phyloP scores from a whole-genome alignment of 2,797 vertebrate genomes.

The Sebastes paucispinis region DNA sequence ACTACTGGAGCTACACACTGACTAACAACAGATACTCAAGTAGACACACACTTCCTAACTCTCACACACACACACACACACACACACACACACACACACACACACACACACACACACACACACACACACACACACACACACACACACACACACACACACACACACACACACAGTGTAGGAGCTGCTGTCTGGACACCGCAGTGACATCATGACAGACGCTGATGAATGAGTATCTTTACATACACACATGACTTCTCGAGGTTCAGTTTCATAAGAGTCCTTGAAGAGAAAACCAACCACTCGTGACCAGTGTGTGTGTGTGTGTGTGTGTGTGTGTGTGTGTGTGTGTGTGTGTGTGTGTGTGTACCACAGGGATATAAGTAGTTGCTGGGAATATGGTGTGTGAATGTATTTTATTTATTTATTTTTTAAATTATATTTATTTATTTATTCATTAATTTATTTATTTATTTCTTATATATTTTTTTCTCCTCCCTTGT shows the following conservation, averaged over 20 bases:
- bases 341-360: too few relatives aligned
- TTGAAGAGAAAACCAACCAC: constrained; percentile 9
- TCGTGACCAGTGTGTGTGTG: background rate
- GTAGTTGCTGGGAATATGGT: too few relatives aligned
- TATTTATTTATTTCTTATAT: too few relatives aligned
- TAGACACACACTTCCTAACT: too few relatives aligned
- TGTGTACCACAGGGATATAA: too few relatives aligned
- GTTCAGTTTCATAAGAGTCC: constrained; percentile 22
- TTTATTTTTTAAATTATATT: too few relatives aligned
- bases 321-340: background rate
- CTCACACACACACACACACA: too few relatives aligned
- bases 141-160: background rate
- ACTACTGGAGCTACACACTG: background rate
- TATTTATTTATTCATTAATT: too few relatives aligned
- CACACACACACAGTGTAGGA: background rate
- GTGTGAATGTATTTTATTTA: too few relatives aligned
- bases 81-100: too few relatives aligned
- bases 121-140: background rate
- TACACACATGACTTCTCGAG: background rate
- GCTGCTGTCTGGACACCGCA: background rate
- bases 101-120: too few relatives aligned
- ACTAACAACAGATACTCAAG: background rate
- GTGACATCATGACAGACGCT: constrained; percentile 31
- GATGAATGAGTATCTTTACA: constrained; percentile 8
- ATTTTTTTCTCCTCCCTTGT: too few relatives aligned